These are phyloP conservation scores for Myzus persicae DNA, from an alignment of 1,140 invertebrate species.

Conservation along the genomic window DNA sequence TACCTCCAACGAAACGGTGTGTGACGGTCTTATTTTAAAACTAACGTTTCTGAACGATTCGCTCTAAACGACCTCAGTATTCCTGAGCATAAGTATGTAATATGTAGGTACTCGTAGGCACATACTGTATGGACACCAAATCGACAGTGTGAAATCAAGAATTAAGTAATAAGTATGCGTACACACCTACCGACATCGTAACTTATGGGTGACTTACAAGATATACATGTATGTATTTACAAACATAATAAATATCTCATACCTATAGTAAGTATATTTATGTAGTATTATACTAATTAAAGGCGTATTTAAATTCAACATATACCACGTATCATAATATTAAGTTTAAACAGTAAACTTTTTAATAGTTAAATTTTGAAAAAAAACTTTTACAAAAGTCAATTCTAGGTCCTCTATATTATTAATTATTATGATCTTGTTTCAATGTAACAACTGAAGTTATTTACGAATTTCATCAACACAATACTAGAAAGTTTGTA, in stretches of 20 bases:
- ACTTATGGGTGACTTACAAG: background rate
- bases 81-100: background rate
- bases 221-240: background rate
- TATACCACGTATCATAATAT: background rate
- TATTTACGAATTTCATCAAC: background rate
- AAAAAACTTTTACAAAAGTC: background rate
- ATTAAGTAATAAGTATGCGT: background rate
- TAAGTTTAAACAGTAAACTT: background rate
- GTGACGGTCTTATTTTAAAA: background rate
- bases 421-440: no score
- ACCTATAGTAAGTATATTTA: background rate
- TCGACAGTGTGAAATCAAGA: background rate
- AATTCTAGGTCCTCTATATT: no score
- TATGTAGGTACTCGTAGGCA: background rate
- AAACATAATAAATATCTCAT: background rate
- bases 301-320: background rate
- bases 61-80: background rate
- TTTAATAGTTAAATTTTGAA: background rate
- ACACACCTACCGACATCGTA: background rate
- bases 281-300: background rate
- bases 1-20: background rate
- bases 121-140: background rate
- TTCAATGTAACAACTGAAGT: background rate
- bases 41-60: background rate
- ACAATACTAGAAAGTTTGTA: background rate